These are phyloP conservation scores for Drosophila neutralis DNA, from an alignment of 2,888 invertebrate species.

Conservation along the genomic window DNA sequence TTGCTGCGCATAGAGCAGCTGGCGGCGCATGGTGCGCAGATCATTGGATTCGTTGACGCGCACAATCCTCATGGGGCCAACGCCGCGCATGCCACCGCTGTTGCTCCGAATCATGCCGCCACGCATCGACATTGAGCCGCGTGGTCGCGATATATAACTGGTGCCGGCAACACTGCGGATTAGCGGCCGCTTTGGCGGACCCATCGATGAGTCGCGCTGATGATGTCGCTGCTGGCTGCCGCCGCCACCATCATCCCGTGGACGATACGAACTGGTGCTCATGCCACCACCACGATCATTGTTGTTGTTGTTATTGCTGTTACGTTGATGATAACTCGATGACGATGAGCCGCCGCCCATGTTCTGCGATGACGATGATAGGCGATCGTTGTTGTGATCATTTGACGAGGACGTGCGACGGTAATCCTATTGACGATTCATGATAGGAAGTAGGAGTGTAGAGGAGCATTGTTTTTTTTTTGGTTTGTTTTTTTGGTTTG, in stretches of 20 bases:
- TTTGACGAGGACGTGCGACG: slow-evolving; percentile 82
- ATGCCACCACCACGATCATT: slow-evolving; percentile 62
- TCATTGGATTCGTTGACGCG: slow-evolving; percentile 81
- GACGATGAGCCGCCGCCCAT: slow-evolving; percentile 69
- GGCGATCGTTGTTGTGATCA: slow-evolving; percentile 83
- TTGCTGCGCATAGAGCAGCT: slow-evolving; percentile 83
- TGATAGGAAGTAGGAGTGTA: slow-evolving; percentile 82
- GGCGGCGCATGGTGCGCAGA: slow-evolving; percentile 83
- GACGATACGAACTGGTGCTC: slow-evolving; percentile 69
- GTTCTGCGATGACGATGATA: slow-evolving; percentile 82
- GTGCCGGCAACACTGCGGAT: slow-evolving; percentile 81
- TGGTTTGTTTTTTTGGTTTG: slow-evolving; percentile 58
- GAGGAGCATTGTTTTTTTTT: slow-evolving; percentile 75
- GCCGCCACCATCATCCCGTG: slow-evolving; percentile 65
- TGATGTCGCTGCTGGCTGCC: slow-evolving; percentile 73
- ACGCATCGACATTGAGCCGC: slow-evolving; percentile 80
- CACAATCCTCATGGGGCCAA: slow-evolving; percentile 79
- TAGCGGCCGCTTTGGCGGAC: slow-evolving; percentile 83
- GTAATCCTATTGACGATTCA: slow-evolving; percentile 83
- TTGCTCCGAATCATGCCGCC: slow-evolving; percentile 77
- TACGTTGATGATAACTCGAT: slow-evolving; percentile 74
- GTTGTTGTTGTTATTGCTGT: slow-evolving; percentile 66
- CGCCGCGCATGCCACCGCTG: slow-evolving; percentile 65
- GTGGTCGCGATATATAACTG: slow-evolving; percentile 80
- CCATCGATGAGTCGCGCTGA: slow-evolving; percentile 83